These are phyloP conservation scores for Drosophila emarginata DNA, from an alignment of 2,888 invertebrate species.

Conservation along the genomic window DNA sequence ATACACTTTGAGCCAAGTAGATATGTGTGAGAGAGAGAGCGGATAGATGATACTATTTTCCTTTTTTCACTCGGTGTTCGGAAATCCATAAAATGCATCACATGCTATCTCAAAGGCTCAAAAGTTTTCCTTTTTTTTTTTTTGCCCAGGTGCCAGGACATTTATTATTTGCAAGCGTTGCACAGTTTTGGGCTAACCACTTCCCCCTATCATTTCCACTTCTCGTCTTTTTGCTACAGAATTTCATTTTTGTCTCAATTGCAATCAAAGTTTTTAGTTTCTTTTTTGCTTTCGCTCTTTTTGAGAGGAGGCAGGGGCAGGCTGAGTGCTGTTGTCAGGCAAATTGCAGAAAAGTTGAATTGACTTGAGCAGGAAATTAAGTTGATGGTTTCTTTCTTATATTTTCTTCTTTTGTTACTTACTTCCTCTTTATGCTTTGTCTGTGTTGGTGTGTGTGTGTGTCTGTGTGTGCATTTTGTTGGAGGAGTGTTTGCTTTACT, in stretches of 20 bases:
- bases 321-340: constrained; percentile 42
- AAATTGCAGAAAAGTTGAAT: constrained; percentile 74
- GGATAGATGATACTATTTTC: background rate
- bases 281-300: constrained; percentile 14
- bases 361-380: constrained; percentile 75
- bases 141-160: constrained; percentile 59
- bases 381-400: constrained; percentile 56
- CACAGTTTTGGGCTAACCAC: constrained; percentile 26
- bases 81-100: constrained; percentile 71
- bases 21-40: background rate
- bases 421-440: constrained; percentile 1
- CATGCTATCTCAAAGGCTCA: constrained; percentile 64
- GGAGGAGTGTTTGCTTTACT: constrained; percentile 44
- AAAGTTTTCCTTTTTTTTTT: constrained; percentile 44
- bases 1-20: constrained; percentile 52
- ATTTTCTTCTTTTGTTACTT: constrained; percentile 20
- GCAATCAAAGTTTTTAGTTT: constrained; percentile 71
- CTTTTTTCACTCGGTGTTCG: constrained; percentile 27
- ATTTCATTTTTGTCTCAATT: constrained; percentile 59
- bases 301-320: background rate
- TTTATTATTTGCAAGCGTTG: constrained; percentile 59
- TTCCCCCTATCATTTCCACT: background rate
- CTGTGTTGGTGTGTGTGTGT: background rate
- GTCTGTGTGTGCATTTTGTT: background rate
- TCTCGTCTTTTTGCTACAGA: background rate